A percentile compares a stretch with the other conserved stretches of the same genome.
Evolutionary conservation across 2,797 vertebrate genomes (phyloP).

Genomic region (Acanthurus leucopareius): DNA sequence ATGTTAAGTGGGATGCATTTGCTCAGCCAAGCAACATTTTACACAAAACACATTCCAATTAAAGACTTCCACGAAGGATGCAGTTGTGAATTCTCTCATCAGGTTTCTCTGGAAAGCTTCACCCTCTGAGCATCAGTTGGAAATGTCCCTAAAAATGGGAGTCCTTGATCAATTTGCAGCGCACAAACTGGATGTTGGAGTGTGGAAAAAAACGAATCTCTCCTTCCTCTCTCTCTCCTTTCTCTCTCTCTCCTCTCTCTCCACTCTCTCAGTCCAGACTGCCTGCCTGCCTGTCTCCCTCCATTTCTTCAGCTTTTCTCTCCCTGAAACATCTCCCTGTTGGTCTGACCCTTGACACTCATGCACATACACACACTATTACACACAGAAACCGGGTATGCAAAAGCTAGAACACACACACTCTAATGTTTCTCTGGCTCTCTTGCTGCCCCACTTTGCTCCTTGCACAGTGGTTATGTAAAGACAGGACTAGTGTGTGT

Average conservation of each 20-base stretch:
- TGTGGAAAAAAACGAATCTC: conserved; percentile 38
- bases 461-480: conserved; percentile 56
- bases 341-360: conserved; percentile 48
- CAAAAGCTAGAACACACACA: conserved; percentile 31
- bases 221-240: conserved; percentile 28
- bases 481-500: conserved; percentile 40
- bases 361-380: conserved; percentile 9
- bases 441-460: conserved; percentile 51
- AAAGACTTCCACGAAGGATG: conserved; percentile 4
- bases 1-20: conserved; percentile 41
- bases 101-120: conserved; percentile 13
- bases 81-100: neutral
- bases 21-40: conserved; percentile 31
- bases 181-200: conserved; percentile 30
- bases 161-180: conserved; percentile 30
- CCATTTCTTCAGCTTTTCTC: conserved; percentile 52
- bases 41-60: conserved; percentile 30
- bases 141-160: conserved; percentile 36
- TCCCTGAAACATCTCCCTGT: conserved; percentile 48
- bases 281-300: conserved; percentile 38
- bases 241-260: conserved; percentile 30
- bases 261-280: conserved; percentile 35
- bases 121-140: conserved; percentile 6
- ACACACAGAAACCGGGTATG: conserved; percentile 22
- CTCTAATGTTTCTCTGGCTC: conserved; percentile 28